Conservation (phyloP, 2,888 invertebrate genomes). For the Eucera pruinosa region DNA sequence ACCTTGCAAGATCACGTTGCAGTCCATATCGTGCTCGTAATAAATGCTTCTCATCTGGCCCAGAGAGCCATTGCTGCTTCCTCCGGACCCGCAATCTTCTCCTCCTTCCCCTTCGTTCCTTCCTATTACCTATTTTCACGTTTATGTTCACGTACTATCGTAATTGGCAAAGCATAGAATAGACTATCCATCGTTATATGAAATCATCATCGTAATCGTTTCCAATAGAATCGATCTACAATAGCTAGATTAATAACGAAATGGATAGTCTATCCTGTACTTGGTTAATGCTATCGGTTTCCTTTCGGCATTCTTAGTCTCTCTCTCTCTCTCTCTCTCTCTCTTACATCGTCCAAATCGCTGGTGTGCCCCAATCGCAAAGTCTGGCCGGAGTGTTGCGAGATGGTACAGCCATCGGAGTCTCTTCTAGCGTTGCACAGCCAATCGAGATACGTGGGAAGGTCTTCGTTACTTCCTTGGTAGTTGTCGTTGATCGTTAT, state of each 20-base stretch:
- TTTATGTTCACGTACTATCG: too few relatives aligned
- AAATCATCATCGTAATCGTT: too few relatives aligned
- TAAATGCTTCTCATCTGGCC: slow-evolving; percentile 86
- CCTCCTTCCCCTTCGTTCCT: slow-evolving; percentile 25
- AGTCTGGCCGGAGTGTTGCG: slow-evolving; percentile 39
- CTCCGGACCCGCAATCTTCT: slow-evolving; percentile 41
- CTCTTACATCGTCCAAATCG: slow-evolving; percentile 48
- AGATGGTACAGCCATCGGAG: slow-evolving; percentile 43
- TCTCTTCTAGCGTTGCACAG: slow-evolving; percentile 67
- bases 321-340: too few relatives aligned
- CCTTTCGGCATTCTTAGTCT: too few relatives aligned
- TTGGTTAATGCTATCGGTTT: too few relatives aligned
- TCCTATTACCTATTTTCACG: slow-evolving; percentile 41
- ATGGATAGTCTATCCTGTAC: too few relatives aligned
- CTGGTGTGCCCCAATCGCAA: slow-evolving; percentile 40
- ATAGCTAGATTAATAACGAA: too few relatives aligned
- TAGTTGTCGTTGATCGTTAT: slow-evolving; percentile 63
- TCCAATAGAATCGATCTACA: too few relatives aligned
- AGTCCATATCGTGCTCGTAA: slow-evolving; percentile 86
- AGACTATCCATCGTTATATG: too few relatives aligned
- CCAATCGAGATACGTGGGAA: slow-evolving; percentile 66
- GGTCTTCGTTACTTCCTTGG: slow-evolving; percentile 71
- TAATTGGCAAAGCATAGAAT: too few relatives aligned
- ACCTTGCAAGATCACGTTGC: slow-evolving; percentile 87
- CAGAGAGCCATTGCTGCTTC: slow-evolving; percentile 68